phyloP scores from a whole-genome alignment of 2,113 vertebrate genomes.

The Atrichornis clamosus region DNA sequence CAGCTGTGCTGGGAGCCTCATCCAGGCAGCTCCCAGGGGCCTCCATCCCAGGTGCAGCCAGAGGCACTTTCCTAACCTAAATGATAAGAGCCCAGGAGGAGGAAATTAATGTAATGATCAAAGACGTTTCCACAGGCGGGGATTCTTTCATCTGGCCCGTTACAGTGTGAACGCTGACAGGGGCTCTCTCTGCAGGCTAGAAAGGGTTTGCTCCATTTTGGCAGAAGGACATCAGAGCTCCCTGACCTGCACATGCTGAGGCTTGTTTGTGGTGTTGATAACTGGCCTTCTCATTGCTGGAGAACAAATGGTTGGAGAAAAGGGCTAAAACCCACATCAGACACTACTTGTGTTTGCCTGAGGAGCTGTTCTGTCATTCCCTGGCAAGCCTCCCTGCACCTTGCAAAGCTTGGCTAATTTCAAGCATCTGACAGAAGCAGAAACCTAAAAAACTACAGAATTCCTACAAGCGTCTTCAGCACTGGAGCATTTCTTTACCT shows the following conservation, averaged over 20 bases:
- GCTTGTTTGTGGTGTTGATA: not conserved
- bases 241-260: not conserved
- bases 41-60: not conserved
- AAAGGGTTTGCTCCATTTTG: not conserved
- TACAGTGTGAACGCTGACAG: accelerated
- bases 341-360: not conserved
- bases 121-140: accelerated
- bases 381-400: not conserved
- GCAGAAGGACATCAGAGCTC: not conserved
- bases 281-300: not conserved
- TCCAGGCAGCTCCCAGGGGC: too few species aligned
- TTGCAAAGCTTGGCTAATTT: not conserved
- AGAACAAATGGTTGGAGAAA: not conserved
- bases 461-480: not conserved
- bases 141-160: accelerated
- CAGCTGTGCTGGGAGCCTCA: not conserved
- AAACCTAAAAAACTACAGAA: not conserved
- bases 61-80: not conserved
- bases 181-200: not conserved
- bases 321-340: not conserved
- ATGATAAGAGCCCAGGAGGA: not conserved
- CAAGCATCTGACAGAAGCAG: not conserved
- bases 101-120: not conserved
- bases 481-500: not conserved
- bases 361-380: not conserved